phyloP scores from a whole-genome alignment of 2,888 invertebrate genomes.

The Tetragonisca angustula region DNA sequence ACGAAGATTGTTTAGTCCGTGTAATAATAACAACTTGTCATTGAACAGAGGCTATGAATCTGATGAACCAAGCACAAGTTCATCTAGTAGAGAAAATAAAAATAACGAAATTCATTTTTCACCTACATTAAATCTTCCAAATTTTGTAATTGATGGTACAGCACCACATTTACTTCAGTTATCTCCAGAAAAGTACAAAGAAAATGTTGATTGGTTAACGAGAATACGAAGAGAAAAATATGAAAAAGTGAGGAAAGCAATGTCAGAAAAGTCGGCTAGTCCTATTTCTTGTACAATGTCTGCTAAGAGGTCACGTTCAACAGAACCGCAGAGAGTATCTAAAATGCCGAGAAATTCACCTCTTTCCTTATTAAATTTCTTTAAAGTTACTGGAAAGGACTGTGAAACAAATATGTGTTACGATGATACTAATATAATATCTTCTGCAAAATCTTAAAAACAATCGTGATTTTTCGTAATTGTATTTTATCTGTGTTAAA shows the following conservation, averaged over 20 bases:
- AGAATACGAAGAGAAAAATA: conserved; percentile 86
- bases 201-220: conserved; percentile 90
- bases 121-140: conserved; percentile 90
- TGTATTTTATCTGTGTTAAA: conserved; percentile 26
- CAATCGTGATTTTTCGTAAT: not conserved
- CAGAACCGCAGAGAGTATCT: conserved; percentile 72
- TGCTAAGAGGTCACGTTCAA: conserved; percentile 74
- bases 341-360: conserved; percentile 67
- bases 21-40: conserved; percentile 36
- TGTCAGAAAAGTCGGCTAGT: conserved; percentile 72
- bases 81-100: conserved; percentile 57
- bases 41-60: conserved; percentile 69
- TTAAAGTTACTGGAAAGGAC: conserved; percentile 65
- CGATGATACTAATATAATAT: conserved; percentile 26
- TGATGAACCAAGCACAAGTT: conserved; percentile 76
- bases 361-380: conserved; percentile 76
- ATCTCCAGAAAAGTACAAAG: conserved; percentile 88
- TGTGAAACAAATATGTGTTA: conserved; percentile 47
- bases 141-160: conserved; percentile 90
- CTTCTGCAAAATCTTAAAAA: conserved; percentile 30
- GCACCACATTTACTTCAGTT: conserved; percentile 90
- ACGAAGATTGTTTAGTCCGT: conserved; percentile 85
- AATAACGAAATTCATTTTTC: conserved; percentile 83
- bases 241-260: conserved; percentile 75
- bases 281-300: conserved; percentile 69